Evolutionary conservation across 1,140 invertebrate genomes (phyloP), one percentile per base, ranked within the genome.

Genomic region (Drosophila azteca): DNA sequence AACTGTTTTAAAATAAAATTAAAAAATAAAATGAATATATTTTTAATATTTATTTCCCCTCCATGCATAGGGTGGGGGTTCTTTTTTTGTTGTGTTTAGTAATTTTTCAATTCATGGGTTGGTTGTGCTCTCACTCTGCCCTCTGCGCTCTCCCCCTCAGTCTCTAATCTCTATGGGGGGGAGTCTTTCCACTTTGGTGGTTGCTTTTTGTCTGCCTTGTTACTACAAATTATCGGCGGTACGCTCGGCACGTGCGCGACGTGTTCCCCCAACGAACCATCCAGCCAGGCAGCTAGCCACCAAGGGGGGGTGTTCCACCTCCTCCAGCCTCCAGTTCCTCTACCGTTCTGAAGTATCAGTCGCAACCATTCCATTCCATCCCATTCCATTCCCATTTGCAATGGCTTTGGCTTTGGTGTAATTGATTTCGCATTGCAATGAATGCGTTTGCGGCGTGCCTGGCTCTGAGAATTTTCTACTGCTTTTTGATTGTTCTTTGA

Each of bases 381-480:
- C 8, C 43, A 22, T 15, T 35, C 50, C 29, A 9, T 31, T 29
- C 29, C 29, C 2, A n/a, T 2, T 31, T 2, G 8, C 55, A 43
- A 45, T 58, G 59, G 78, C 67, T 75, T 81, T 58, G 59, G 78
- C 67, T 75, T 81, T 79, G 76, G 69, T 85, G 82, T 85, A 85
- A 85, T 85, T 85, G 82, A 85, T 87, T 85, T 87, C 83, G 78
- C 66, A 85, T 85, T 85, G 82, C 82, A 85, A 85, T 85, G 82
- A 85, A 85, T 85, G 82, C 82, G 82, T 78, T 87, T 75, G 69
- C 78, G 78, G 82, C 82, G 82, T 87, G 82, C 74, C 67, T 39
- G 70, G 69, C 74, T 78, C 73, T 20, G 17, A 54, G 61, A 63
- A 45, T 67, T 79, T 20, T 20, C 17, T 50, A 45, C 26, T 50